These are phyloP conservation scores for Anisognathus igniventris DNA, from an alignment of 2,797 vertebrate species.

Conservation along the genomic window DNA sequence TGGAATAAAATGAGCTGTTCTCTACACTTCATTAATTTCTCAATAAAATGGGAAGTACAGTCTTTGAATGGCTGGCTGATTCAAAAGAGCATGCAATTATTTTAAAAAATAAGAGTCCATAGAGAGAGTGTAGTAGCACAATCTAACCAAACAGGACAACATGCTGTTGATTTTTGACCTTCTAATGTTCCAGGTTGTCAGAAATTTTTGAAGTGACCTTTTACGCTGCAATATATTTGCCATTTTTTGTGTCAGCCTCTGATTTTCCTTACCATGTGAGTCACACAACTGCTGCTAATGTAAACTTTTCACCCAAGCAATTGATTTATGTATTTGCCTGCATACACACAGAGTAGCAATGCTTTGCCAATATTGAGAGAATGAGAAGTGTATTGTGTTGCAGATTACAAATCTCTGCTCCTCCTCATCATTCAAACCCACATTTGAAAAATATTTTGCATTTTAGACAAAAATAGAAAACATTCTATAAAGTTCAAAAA, in stretches of 20 bases:
- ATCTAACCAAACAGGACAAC: conserved; percentile 20
- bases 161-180: conserved; percentile 63
- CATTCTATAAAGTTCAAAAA: background rate
- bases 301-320: conserved; percentile 53
- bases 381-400: background rate
- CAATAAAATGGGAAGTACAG: background rate
- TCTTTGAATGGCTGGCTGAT: conserved; percentile 11
- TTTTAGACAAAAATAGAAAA: background rate
- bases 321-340: background rate
- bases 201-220: conserved; percentile 66
- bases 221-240: conserved; percentile 55
- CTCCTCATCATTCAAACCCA: background rate
- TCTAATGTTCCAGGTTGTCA: conserved; percentile 56
- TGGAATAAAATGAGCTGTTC: conserved; percentile 1
- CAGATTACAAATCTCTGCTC: background rate
- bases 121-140: background rate
- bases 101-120: conserved; percentile 30
- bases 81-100: conserved; percentile 47
- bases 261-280: conserved; percentile 15
- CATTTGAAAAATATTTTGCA: background rate
- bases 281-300: background rate
- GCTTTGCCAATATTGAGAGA: background rate
- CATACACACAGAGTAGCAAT: background rate
- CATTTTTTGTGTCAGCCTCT: conserved; percentile 54
- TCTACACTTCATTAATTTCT: conserved; percentile 18